Evolutionary conservation across 2,797 vertebrate species (phyloP), one percentile per base, ranked within the genome.

Genomic region (Heteromormyrus szaboi): DNA sequence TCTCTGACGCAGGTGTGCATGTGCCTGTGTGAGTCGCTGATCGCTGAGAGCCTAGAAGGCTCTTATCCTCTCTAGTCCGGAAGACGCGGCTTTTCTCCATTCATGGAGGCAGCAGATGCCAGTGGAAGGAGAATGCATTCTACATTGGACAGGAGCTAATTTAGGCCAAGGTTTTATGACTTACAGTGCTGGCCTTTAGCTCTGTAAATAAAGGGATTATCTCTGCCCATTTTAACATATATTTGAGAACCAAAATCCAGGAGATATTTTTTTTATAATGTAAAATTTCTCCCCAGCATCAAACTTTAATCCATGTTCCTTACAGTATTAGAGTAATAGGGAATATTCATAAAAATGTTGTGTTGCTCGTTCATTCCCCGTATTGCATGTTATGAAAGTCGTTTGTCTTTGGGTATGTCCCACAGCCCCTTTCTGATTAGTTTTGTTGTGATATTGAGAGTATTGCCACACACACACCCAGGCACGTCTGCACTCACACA

Each of bases 401-500:
- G 12, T 86, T 86, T 86, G 85, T 86, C 85, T 86, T 86, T 44
- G 29, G 29, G 33, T 25, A 41, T 86, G 48, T 86, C 53, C 33
- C 29, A 56, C 51, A 56, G 56, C 37, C 25, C 5, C 33, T 86
- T 29, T 56, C 53, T 86, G 51, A 86, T 86, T 86, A 86, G 85
- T 59, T 54, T 86, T 86, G 85, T 86, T 86, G 51, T 86, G 85
- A 8, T 19, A n/a, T 19, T 53, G 50, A 37, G 51, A 59, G 33
- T 9, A n/a, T 33, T 59, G 29, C 51, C 33, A 12, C 48, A 48
- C 81, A 22, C 81, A 50, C 93, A 91, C 93, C 11, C 91, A 92
- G 92, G 90, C 89, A 90, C 91, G 90, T 54, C 88, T 91, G 90
- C 51, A 50, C 89, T 65, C 89, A 85, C 19, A 5, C 86, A 86